phyloP scores from a whole-genome alignment of 2,113 vertebrate species.

The Psettodes erumei region DNA sequence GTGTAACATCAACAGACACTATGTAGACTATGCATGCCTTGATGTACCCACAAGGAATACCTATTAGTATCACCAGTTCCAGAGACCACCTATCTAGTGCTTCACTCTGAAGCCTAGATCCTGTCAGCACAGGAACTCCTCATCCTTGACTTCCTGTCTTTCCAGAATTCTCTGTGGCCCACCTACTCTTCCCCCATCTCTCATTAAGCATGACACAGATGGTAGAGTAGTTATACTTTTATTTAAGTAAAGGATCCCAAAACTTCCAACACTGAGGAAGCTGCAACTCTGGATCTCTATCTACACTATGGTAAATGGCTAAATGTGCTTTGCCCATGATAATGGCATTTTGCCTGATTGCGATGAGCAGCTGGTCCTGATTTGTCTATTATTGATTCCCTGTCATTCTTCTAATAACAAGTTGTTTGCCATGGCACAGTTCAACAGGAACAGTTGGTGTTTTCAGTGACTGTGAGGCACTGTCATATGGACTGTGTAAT shows the following conservation, averaged over 20 bases:
- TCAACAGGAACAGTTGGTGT: conserved; percentile 27
- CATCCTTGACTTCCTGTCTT: conserved; percentile 60
- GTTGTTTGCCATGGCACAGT: fast-evolving
- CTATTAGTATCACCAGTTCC: background rate
- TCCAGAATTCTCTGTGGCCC: conserved; percentile 37
- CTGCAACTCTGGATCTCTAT: background rate
- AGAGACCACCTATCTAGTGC: conserved; percentile 10
- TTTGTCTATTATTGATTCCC: background rate
- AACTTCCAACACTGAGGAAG: background rate
- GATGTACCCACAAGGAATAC: conserved; percentile 39
- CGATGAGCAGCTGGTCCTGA: background rate
- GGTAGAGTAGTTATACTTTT: background rate
- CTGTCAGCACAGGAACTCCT: conserved; percentile 50
- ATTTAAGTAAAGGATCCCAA: background rate
- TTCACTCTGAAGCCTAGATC: background rate
- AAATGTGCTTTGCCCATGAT: background rate
- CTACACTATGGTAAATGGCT: no score
- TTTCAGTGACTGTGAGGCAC: conserved; percentile 38
- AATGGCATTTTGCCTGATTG: background rate
- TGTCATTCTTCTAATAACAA: background rate
- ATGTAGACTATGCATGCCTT: background rate
- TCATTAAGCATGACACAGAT: no score
- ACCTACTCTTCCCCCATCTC: conserved; percentile 9
- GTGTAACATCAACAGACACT: background rate
- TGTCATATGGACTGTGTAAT: conserved; percentile 44